A percentile compares a stretch with the other conserved stretches of the same genome.
These are phyloP conservation scores for Chymomyza amoena DNA, from an alignment of 2,888 invertebrate genomes.

Conservation along the genomic window DNA sequence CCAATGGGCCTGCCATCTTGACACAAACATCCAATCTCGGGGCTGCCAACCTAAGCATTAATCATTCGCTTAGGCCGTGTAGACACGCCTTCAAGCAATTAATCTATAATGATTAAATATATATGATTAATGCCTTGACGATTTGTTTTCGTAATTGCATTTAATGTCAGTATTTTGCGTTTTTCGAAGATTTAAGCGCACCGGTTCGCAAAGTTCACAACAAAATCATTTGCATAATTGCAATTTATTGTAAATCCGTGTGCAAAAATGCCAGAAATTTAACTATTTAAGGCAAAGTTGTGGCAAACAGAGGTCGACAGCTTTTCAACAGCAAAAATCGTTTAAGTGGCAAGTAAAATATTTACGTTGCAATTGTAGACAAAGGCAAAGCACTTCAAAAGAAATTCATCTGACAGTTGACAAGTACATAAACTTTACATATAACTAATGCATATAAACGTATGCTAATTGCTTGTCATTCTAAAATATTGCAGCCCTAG, in stretches of 20 bases:
- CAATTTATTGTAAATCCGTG: slow-evolving; percentile 68
- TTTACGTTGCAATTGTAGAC: slow-evolving; percentile 28
- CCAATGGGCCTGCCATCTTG: slow-evolving; percentile 17
- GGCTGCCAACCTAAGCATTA: slow-evolving; percentile 44
- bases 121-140: neutral
- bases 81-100: slow-evolving; percentile 58
- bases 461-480: neutral
- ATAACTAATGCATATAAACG: neutral
- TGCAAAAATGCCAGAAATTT: slow-evolving; percentile 64
- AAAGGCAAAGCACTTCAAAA: slow-evolving; percentile 23
- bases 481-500: neutral
- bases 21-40: slow-evolving; percentile 26
- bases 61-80: slow-evolving; percentile 42
- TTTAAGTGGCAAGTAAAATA: slow-evolving; percentile 19
- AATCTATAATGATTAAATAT: slow-evolving; percentile 53
- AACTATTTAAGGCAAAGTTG: slow-evolving; percentile 46
- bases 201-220: slow-evolving; percentile 16
- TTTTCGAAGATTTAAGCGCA: slow-evolving; percentile 32
- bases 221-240: slow-evolving; percentile 62
- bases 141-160: slow-evolving; percentile 27
- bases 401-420: slow-evolving; percentile 17
- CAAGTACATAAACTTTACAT: neutral
- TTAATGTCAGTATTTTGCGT: slow-evolving; percentile 46
- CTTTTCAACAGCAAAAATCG: slow-evolving; percentile 46
- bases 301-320: slow-evolving; percentile 55